Conservation (phyloP, 2,797 vertebrate species). For the Pogoniulus pusillus region DNA sequence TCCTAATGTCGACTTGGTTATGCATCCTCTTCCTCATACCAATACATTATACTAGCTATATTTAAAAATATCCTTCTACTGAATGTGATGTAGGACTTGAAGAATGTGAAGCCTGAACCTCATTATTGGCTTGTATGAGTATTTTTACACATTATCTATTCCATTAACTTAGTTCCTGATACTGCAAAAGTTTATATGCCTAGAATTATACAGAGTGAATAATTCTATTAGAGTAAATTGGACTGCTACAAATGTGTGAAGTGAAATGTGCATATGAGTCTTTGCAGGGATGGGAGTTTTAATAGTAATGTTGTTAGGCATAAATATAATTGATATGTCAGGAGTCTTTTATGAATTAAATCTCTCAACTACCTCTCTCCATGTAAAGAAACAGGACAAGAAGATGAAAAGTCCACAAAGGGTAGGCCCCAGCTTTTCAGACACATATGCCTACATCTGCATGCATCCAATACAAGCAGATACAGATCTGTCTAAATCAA, state of each 20-base stretch:
- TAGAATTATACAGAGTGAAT: slow-evolving; percentile 44
- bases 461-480: not conserved
- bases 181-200: slow-evolving; percentile 5
- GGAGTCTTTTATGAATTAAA: slow-evolving; percentile 8
- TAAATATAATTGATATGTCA: slow-evolving; percentile 21
- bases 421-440: not conserved
- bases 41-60: not conserved
- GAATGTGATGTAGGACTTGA: not conserved
- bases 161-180: slow-evolving; percentile 33
- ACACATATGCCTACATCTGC: not conserved
- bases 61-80: not conserved
- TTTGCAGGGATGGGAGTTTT: not conserved
- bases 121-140: not conserved
- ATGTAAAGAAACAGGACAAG: not conserved
- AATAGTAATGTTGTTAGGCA: not conserved
- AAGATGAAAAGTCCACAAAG: not conserved
- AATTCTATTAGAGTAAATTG: slow-evolving; percentile 47
- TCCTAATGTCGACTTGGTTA: not conserved
- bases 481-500: slow-evolving; percentile 25
- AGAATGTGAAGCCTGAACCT: not conserved
- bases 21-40: not conserved
- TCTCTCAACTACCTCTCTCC: not conserved
- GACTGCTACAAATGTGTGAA: slow-evolving; percentile 46
- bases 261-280: not conserved
- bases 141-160: slow-evolving; percentile 40